These are phyloP conservation scores for Hyperoodon ampullatus DNA, from an alignment of 2,113 vertebrate species.

Conservation along the genomic window DNA sequence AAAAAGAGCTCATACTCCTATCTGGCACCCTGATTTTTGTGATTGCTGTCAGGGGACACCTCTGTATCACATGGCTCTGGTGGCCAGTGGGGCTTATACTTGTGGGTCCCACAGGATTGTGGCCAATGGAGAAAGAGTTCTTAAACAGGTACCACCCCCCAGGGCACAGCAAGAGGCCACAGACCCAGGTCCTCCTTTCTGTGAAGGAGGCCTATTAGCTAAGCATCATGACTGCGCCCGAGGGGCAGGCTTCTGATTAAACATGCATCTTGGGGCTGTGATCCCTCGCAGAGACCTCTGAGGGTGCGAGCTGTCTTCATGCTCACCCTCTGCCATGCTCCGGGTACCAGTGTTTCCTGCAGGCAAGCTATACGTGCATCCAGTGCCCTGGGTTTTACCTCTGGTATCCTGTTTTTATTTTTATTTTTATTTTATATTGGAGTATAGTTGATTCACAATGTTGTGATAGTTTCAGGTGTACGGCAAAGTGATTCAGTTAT, in stretches of 20 bases:
- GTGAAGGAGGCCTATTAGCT: not conserved
- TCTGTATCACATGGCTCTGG: not conserved
- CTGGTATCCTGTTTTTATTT: not conserved
- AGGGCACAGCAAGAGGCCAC: not conserved
- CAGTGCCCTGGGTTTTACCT: not conserved
- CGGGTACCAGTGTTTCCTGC: accelerated
- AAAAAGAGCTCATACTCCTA: not conserved
- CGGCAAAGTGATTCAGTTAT: not conserved
- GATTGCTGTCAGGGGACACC: not conserved
- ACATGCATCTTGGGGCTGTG: not conserved
- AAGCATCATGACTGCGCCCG: not conserved
- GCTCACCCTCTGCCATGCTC: not conserved
- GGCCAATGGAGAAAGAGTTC: not conserved
- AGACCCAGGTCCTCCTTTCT: not conserved
- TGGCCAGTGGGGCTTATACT: not conserved
- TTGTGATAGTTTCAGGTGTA: not conserved
- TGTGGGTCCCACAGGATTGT: not conserved
- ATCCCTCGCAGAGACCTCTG: not conserved
- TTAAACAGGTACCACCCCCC: not conserved
- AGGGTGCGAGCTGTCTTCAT: not conserved
- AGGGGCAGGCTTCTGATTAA: not conserved
- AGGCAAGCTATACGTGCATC: not conserved
- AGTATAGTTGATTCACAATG: not conserved
- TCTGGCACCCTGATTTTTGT: not conserved
- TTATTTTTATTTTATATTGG: not conserved